Conservation (phyloP, 2,113 vertebrate species). For the Notarius quadriscutis region DNA sequence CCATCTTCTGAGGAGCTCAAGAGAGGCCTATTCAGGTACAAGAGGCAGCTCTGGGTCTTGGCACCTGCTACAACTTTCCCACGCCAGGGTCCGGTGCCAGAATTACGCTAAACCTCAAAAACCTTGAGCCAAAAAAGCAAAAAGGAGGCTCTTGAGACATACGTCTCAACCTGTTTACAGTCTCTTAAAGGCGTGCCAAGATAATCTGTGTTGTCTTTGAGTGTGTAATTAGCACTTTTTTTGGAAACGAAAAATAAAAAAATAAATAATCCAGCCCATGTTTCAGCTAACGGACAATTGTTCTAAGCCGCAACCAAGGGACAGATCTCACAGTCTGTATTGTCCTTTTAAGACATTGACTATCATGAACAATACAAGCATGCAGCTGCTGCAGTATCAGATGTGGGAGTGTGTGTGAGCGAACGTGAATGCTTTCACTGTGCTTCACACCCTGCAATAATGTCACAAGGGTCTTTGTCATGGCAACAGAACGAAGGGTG, state of each 20-base stretch:
- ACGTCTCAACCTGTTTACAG: not conserved
- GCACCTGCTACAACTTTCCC: constrained; percentile 13
- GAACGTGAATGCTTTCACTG: constrained; percentile 43
- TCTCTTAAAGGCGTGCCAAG: constrained; percentile 6
- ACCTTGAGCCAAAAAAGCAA: not conserved
- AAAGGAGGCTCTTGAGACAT: constrained; percentile 6
- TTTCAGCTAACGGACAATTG: not conserved
- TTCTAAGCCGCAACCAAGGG: not conserved
- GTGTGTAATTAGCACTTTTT: constrained; percentile 17
- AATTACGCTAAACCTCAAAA: not conserved
- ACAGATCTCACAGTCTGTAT: not conserved
- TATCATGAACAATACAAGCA: not conserved
- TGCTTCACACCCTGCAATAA: constrained; percentile 25
- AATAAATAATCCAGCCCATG: not conserved
- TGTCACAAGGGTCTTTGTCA: constrained; percentile 45
- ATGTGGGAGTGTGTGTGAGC: constrained; percentile 26
- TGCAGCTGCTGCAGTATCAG: constrained; percentile 13
- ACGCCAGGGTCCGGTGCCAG: not conserved
- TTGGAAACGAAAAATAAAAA: too few species aligned
- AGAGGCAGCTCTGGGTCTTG: not conserved
- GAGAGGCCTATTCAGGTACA: not conserved
- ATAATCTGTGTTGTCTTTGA: not conserved
- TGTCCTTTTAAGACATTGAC: not conserved
- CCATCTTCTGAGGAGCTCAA: constrained; percentile 4
- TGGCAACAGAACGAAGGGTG: constrained; percentile 26